phyloP scores from a whole-genome alignment of 2,113 vertebrate genomes.

The Erpornis zantholeuca region DNA sequence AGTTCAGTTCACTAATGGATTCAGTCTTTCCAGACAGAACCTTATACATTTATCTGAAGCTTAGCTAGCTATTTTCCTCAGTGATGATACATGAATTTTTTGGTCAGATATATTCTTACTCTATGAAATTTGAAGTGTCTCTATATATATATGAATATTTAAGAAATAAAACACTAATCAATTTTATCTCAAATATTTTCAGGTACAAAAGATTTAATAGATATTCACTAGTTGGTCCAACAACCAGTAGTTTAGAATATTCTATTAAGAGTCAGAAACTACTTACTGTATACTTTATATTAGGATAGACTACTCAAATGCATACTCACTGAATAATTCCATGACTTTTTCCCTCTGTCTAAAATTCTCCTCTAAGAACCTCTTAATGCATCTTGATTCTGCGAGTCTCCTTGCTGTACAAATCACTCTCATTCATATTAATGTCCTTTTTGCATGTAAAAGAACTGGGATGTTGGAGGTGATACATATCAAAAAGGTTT shows the following conservation, averaged over 20 bases:
- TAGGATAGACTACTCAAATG: neutral
- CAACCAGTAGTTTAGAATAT: neutral
- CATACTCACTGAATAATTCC: neutral
- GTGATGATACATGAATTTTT: neutral
- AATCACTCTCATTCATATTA: neutral
- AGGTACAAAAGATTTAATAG: neutral
- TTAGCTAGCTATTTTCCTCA: neutral
- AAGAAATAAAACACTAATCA: neutral
- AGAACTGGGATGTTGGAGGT: neutral
- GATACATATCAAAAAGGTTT: neutral
- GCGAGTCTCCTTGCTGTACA: neutral
- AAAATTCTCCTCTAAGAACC: neutral
- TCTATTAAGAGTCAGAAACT: neutral
- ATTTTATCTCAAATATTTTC: neutral
- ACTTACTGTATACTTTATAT: neutral
- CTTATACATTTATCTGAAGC: conserved; percentile 1
- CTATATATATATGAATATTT: neutral
- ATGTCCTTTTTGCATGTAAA: neutral
- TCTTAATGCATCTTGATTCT: neutral
- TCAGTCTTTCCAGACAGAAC: conserved; percentile 74
- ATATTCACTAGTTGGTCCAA: neutral
- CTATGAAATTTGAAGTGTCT: neutral
- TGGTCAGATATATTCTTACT: neutral
- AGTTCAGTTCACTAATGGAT: conserved; percentile 86
- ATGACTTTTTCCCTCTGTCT: neutral